Evolutionary conservation across 2,797 vertebrate genomes (phyloP).

Genomic region (Poeciliopsis paucimaculata): DNA sequence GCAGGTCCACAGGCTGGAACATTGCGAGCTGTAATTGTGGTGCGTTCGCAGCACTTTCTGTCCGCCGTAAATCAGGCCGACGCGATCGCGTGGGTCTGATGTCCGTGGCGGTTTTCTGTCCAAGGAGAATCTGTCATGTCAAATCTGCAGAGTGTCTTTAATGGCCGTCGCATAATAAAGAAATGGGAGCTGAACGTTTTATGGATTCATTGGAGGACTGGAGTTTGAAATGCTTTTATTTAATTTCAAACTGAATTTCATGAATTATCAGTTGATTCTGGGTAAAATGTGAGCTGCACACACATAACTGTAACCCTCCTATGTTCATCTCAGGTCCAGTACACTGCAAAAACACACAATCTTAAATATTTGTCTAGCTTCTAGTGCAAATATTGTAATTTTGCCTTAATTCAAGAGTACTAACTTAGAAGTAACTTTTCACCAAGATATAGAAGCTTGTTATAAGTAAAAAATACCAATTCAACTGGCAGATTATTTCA

Average conservation of each 20-base stretch:
- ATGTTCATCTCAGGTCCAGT: no score
- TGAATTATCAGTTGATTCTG: neutral
- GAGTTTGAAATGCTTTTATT: neutral
- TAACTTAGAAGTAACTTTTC: no score
- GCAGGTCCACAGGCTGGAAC: constrained; percentile 10
- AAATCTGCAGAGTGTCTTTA: neutral
- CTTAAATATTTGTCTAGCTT: no score
- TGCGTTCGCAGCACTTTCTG: constrained; percentile 20
- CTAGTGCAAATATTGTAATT: no score
- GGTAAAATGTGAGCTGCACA: no score
- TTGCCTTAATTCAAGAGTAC: no score
- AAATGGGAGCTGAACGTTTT: neutral
- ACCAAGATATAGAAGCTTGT: no score
- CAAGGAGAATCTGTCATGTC: neutral
- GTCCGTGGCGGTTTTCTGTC: constrained; percentile 8
- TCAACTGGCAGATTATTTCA: no score
- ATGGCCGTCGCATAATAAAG: neutral
- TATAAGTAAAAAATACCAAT: no score
- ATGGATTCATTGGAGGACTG: neutral
- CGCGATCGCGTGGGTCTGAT: neutral
- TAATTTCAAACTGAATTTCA: neutral
- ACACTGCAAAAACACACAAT: no score
- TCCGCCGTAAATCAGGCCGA: constrained; percentile 5
- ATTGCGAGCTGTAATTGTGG: constrained; percentile 20
- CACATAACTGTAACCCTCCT: no score